Base-by-base conservation (phyloP, 1,140 invertebrate genomes). In the Adoxophyes honmai region DNA sequence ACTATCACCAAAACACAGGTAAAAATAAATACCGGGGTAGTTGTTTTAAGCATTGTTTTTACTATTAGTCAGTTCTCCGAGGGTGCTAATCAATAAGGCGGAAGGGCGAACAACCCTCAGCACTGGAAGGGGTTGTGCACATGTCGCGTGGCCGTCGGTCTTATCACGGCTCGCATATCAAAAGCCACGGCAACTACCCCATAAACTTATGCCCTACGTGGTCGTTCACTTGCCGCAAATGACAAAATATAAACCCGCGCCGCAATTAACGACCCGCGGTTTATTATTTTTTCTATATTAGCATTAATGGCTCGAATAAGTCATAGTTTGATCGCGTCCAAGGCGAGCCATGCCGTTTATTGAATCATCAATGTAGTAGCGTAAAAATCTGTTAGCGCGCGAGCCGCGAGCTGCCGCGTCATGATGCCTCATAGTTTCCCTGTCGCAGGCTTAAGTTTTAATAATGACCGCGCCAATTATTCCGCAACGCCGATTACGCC, bases 151-250 rank as follows among this genome's bases (percentile, higher is more conserved):
- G 78, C 66, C 72, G 65, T 64, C 64, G 61, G 58, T 52, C 70
- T 83, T 86, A 86, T 86, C 83, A 78, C 57, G 53, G 64, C 69
- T 79, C 71, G 78, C 74, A 84, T 84, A 83, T 82, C 79, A 84
- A 81, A 77, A 73, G 68, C 60, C 55, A 57, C 73, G 72, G 73
- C 66, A 76, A 76, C 70, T 64, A 70, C 70, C 73, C 57, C 57
- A 62, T 55, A 58, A 55, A 48, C 42, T 48, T 48, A 10, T 13
- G 34, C 16, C 51, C 13, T 35, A 35, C 51, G 15, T 14, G 33
- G 21, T 15, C 21, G 34, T 52, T 34, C 33, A 34, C 33, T 35
- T 34, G 34, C 34, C 28, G 33, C 51, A 37, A n/a, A 37, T 37
- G 9, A 37, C 36, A 37, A n/a, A n/a, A 37, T 37, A 4, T 4